A percentile compares a stretch with the other conserved stretches of the same genome.
phyloP scores from a whole-genome alignment of 1,140 invertebrate genomes.

The Phthorimaea operculella region DNA sequence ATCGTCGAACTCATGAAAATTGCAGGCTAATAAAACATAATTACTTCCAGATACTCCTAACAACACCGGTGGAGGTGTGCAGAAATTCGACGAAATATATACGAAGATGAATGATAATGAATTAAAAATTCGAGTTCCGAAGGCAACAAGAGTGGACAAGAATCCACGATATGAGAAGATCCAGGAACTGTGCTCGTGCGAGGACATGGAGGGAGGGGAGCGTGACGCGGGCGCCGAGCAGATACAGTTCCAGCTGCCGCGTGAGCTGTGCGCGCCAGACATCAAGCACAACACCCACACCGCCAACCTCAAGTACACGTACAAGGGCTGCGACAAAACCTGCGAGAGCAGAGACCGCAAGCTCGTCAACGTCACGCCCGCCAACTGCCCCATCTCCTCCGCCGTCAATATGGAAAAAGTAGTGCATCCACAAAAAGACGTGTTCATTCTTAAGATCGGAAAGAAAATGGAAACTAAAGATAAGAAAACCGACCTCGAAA shows the following conservation, averaged over 20 bases:
- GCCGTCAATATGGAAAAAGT: constrained; percentile 48
- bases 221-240: constrained; percentile 52
- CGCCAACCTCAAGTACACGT: constrained; percentile 53
- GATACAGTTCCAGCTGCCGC: constrained; percentile 53
- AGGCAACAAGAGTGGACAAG: constrained; percentile 45
- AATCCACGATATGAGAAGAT: constrained; percentile 50
- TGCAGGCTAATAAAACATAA: too few species aligned
- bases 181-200: constrained; percentile 51
- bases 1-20: too few species aligned
- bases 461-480: constrained; percentile 58
- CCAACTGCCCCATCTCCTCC: constrained; percentile 44
- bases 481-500: constrained; percentile 61
- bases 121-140: constrained; percentile 55
- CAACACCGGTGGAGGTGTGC: constrained; percentile 14
- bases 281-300: constrained; percentile 33
- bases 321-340: constrained; percentile 30
- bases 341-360: constrained; percentile 39
- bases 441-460: constrained; percentile 59
- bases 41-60: too few species aligned
- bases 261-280: constrained; percentile 24
- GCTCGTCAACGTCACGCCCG: constrained; percentile 51
- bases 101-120: constrained; percentile 58
- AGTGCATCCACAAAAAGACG: constrained; percentile 46
- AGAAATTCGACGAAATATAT: constrained; percentile 55
- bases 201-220: constrained; percentile 21